Evolutionary conservation across 2,888 invertebrate genomes (phyloP), one percentile per base, ranked within the genome.

Genomic region (Mycogona germanica): DNA sequence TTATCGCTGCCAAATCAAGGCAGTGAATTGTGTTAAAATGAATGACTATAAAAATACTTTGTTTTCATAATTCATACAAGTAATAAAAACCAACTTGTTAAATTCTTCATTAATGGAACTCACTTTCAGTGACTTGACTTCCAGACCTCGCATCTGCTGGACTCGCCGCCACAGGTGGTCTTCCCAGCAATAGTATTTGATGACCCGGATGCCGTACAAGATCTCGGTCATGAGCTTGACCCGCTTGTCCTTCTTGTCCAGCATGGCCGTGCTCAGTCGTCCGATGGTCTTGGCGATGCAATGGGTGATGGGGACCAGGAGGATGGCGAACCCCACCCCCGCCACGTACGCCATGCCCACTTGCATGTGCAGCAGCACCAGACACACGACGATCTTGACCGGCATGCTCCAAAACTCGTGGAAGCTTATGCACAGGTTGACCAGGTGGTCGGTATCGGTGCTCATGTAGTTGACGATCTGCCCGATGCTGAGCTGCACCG

Each of bases 351-450:
- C 84, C 57, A 86, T 67, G 1, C 95, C 95, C 58, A 97, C 81
- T 81, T 95, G 87, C 55, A 77, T 76, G 64, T 92, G 87, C 0
- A 95, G 75, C 57, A 93, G 76, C 66, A 83, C 86, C 28, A 92
- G 70, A 5, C 88, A 86, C 40, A 89, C 82, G 32, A 76, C 74
- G 51, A 92, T 73, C 84, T 87, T 88, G 64, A 95, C 76, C 5
- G 96, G 96, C 66, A 96, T 84, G 70, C 93, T 95, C 96, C 97
- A 97, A 61, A 95, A 76, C 4, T 88, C 82, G 72, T 97, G 97
- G 68, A 98, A 95, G 71, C 92, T 93, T 2, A 89, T 84, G 70
- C 92, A 93, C 23, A 95, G 87, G 70, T 95, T 95, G 0, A 93
- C 87, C 61, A 97, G 87, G 61, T 96, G 78, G 68, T 96, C 93